Evolutionary conservation across 2,113 vertebrate genomes (phyloP).

Genomic region (Oreocharis arfaki): DNA sequence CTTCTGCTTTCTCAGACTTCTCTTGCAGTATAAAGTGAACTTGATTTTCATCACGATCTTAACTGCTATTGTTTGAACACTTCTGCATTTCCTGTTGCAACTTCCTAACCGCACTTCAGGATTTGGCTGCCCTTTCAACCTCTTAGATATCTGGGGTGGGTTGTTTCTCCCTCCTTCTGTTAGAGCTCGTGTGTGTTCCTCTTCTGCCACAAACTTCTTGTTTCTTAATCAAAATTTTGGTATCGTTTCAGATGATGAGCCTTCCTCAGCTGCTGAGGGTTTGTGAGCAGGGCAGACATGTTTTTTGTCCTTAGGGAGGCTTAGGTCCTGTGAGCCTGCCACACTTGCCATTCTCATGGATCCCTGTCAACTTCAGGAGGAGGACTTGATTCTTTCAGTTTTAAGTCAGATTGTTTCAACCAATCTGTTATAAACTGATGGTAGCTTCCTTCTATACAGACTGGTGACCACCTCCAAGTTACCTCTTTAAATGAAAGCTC

Average conservation of each 20-base stretch:
- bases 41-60: neutral
- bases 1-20: neutral
- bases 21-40: neutral
- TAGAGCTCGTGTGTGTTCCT: neutral
- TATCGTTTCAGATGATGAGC: neutral
- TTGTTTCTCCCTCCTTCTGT: neutral
- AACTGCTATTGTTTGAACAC: neutral
- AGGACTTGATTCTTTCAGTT: neutral
- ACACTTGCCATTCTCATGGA: fast-evolving
- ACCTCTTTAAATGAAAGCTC: neutral
- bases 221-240: neutral
- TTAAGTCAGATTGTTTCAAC: neutral
- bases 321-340: neutral
- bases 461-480: neutral
- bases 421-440: neutral
- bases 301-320: neutral
- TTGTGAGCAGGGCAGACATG: neutral
- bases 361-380: neutral
- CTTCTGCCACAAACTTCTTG: neutral
- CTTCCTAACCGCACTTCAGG: neutral
- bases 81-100: slow-evolving; percentile 11
- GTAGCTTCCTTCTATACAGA: neutral
- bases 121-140: neutral
- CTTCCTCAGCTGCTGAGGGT: neutral
- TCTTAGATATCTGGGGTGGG: neutral